Evolutionary conservation across 1,140 invertebrate genomes (phyloP), one percentile per base, ranked within the genome.

Genomic region (Gryon sp.): DNA sequence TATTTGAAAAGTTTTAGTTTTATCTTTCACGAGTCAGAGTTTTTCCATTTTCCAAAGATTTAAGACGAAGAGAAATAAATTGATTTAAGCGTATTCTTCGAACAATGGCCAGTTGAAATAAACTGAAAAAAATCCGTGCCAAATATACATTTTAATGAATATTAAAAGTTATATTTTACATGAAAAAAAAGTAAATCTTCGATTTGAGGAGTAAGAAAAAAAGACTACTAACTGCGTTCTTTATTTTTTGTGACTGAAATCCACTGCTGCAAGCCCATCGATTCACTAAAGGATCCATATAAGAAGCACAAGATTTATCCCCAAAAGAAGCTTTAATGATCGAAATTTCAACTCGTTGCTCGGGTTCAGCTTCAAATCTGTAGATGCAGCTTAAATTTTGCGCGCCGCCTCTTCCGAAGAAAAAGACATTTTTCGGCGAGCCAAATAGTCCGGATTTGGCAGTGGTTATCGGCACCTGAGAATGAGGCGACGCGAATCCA

Each of bases 391-490:
- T 93, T 19, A 96, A 82, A 83, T 95, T 94, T 74, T 91, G 90
- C 6, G 93, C 90, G 0, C 95, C 95, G 1, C 95, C 94, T 46
- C 94, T 90, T 1, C 94, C 94, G 78, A 94, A 96, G 76, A 95
- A 92, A 87, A 96, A 96, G 11, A 95, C 94, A 78, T 93, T 94
- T 70, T 91, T 91, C 0, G 94, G 94, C 0, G 94, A 95, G 78
- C 91, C 91, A 81, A 95, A 94, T 81, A 89, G 90, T 2, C 93
- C 93, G 2, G 90, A 89, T 11, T 82, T 82, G 50, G 53, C 19
- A 1, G 55, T 50, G 6, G 63, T 80, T 0, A 62, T 50, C 45
- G 89, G 88, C 15, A 86, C 86, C 2, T 79, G 74, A n/a, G 83
- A 77, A 19, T n/a, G n/a, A n/a, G 76, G 43, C 2, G 70, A 15